These are phyloP conservation scores for Melanostoma mellinum DNA, from an alignment of 2,888 invertebrate genomes.

Conservation along the genomic window DNA sequence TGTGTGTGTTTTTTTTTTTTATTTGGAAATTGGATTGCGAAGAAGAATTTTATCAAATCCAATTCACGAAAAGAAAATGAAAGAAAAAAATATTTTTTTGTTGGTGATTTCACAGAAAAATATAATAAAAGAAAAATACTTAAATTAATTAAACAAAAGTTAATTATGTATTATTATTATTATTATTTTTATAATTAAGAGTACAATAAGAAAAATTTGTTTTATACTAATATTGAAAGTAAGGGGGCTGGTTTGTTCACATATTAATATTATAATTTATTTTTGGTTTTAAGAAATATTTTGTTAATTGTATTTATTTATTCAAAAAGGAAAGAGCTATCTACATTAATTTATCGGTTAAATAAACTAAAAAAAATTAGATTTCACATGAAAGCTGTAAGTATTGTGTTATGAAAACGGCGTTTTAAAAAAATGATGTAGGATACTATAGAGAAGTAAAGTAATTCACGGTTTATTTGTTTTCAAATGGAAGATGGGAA, in stretches of 20 bases:
- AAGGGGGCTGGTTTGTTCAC: too few relatives aligned
- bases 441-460: too few relatives aligned
- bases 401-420: too few relatives aligned
- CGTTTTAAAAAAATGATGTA: too few relatives aligned
- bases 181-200: neutral
- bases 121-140: conserved; percentile 73
- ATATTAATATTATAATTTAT: conserved; percentile 31
- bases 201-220: conserved; percentile 12
- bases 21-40: conserved; percentile 60
- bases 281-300: conserved; percentile 12
- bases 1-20: conserved; percentile 51
- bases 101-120: conserved; percentile 79
- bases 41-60: conserved; percentile 60
- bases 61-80: conserved; percentile 80
- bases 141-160: conserved; percentile 53
- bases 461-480: too few relatives aligned
- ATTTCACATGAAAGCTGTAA: conserved; percentile 49
- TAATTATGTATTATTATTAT: conserved; percentile 26
- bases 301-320: conserved; percentile 11
- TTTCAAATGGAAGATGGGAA: too few relatives aligned
- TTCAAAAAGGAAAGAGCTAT: conserved; percentile 5
- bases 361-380: conserved; percentile 49
- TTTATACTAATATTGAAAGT: too few relatives aligned
- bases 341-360: conserved; percentile 22
- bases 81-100: conserved; percentile 82